Evolutionary conservation across 2,797 vertebrate species (phyloP), one percentile per base, ranked within the genome.

Genomic region (Epinephelus malabaricus): DNA sequence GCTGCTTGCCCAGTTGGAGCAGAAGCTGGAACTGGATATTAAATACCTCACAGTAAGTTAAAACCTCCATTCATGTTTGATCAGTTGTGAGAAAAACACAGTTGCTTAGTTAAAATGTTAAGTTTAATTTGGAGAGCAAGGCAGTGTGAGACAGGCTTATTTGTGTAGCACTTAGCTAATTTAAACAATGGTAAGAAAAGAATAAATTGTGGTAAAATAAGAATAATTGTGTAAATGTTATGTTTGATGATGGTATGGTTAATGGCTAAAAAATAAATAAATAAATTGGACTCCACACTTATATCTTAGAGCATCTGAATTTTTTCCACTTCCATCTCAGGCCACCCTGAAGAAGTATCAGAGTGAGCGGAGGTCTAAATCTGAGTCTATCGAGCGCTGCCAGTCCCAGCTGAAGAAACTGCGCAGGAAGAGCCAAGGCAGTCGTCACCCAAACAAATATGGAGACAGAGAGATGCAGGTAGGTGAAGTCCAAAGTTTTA

Each of bases 391-490:
- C 0, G 96, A 97, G 77, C 96, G 95, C 76, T 97, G 95, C 82
- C 96, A 97, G 83, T 94, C 96, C 2, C 96, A 97, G 92, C 94
- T 97, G 66, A 97, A 97, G 93, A 97, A 97, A 59, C 93, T 97
- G 38, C 95, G 96, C 60, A 94, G 96, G 84, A 97, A 97, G 86
- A 97, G 96, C 73, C 96, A 97, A 72, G 95, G 88, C 76, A 96
- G 96, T 71, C 96, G 96, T 6, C 97, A 97, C 81, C 96, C 96
- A 0, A 96, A 96, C 93, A 97, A 97, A 76, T 97, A 97, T 1
- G 96, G 97, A 65, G 97, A 97, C 90, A 69, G 96, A 78, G 97
- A 97, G 90, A 96, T 97, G 94, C 96, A 97, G 96, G 97, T 96
- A 72, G 69, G 23, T 12, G 30, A 66, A n/a, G 18, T 5, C 46